Base-by-base conservation (phyloP, 2,113 vertebrate genomes). In the Oncorhynchus gorbuscha region DNA sequence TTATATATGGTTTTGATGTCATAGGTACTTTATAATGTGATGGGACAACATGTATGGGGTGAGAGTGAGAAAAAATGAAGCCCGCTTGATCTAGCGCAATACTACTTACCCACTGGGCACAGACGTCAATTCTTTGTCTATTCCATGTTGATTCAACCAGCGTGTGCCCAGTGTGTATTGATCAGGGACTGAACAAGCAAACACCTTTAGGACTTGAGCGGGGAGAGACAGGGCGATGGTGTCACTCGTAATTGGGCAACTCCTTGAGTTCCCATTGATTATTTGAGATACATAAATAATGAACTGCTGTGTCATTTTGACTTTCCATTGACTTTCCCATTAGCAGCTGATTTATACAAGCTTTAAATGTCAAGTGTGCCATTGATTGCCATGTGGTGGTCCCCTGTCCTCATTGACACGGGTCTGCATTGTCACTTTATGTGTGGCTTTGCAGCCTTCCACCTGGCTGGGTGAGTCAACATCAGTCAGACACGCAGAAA, bases 321-420 rank as follows among this genome's bases (percentile, higher is more conserved):
- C 84, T 88, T 70, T 71, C 16, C 7, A 93, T 93, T 32, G 92
- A 93, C 91, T 91, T 92, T 30, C 48, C 83, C 81, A 88, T 92
- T 90, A 92, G 83, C 74, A 61, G 81, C 83, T 92, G 91, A 93
- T 92, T 92, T 89, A 94, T 92, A 90, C 89, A 92, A 90, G 90
- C 86, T 82, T 90, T 90, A 89, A 90, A 91, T 90, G 88, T 92
- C 92, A 92, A 81, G 72, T 79, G 84, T 22, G 61, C 18, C 79
- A 93, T 89, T 88, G 91, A 92, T 90, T 83, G 76, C 59, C 62
- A 14, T 16, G 32, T 35, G 67, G 1, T 4, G 81, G 80, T 76
- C 75, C 69, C 72, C 51, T 55, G 3, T 55, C 14, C 26, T 66
- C 74, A 66, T 73, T 83, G 76, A 9, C 59, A 72, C 20, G 49